Percentiles rank a stretch among this genome's conserved stretches.
Evolutionary conservation across 2,113 vertebrate species (phyloP).

Genomic region (Rhipidura dahli): DNA sequence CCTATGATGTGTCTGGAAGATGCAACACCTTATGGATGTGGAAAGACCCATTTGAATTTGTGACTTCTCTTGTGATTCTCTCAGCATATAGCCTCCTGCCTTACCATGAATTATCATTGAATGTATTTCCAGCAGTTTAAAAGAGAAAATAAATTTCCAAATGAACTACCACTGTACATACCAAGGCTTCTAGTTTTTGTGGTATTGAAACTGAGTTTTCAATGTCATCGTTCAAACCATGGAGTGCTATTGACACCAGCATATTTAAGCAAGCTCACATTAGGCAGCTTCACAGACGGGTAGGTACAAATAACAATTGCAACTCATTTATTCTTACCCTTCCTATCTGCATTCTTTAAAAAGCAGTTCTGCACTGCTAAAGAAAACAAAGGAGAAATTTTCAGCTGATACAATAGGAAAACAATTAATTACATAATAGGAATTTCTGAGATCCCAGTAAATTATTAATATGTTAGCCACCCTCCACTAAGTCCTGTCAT

Average conservation of each 20-base stretch:
- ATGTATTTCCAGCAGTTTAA: not conserved
- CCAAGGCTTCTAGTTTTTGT: not conserved
- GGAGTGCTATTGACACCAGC: not conserved
- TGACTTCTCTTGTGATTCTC: not conserved
- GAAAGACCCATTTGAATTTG: not conserved
- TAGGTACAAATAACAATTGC: not conserved
- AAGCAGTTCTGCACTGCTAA: not conserved
- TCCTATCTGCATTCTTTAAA: not conserved
- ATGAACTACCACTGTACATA: not conserved
- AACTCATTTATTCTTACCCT: not conserved
- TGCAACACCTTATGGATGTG: not conserved
- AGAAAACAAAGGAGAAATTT: not conserved
- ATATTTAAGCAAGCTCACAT: not conserved
- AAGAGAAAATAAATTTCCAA: not conserved
- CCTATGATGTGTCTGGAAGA: not conserved
- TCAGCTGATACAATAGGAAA: not conserved
- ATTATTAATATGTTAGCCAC: not conserved
- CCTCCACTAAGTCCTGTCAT: not conserved
- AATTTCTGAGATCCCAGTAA: not conserved
- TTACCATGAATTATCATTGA: not conserved
- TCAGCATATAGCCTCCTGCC: not conserved
- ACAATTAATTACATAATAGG: not conserved
- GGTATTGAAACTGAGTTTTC: not conserved
- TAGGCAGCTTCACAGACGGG: not conserved
- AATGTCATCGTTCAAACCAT: not conserved